Evolutionary conservation across 2,797 vertebrate genomes (phyloP), one percentile per base, ranked within the genome.

Genomic region (Enteromius treurensis): DNA sequence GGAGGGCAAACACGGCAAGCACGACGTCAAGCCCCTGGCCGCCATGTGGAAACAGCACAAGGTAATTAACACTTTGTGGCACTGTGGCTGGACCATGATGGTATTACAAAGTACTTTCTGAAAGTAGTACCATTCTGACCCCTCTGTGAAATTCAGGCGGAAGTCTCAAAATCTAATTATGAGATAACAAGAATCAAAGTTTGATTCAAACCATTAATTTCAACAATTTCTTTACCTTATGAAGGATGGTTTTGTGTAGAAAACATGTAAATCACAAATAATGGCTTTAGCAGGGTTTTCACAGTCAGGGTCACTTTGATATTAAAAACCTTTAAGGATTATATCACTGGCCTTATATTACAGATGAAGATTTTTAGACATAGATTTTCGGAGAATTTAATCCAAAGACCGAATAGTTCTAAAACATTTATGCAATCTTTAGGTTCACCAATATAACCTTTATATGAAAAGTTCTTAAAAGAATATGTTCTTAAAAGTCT

Each of bases 1-100:
- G 88, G 97, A 97, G 65, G 97, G 96, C 34, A 95, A 93, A 80
- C 98, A 99, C 89, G 83, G 88, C 84, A 95, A 96, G 80, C 98
- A 99, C 88, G 97, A 99, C 71, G 94, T 97, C 71, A 98, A 96
- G 88, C 94, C 97, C 0, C 92, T 98, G 88, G 94, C 96, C 0
- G 94, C 95, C 88, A 93, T 96, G 96, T 99, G 98, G 97, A 99
- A 98, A 87, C 97, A 97, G 70, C 98, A 99, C 93, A 99, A 99
- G 96, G 98, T 99, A 91, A 93, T 94, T 37, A 14, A 65, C 11
- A 67, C 32, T 19, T 7, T 60, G 51, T 19, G 17, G 7, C 15
- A 71, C n/a, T 19, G 14, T 13, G 9, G 14, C 42, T 17, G 11
- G 17, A 42, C 62, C 26, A 32, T 32, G 9, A 67, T 2, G 21